A percentile compares a stretch with the other conserved stretches of the same genome.
Conservation (phyloP, 2,113 vertebrate species). For the Campylomormyrus numenius region DNA sequence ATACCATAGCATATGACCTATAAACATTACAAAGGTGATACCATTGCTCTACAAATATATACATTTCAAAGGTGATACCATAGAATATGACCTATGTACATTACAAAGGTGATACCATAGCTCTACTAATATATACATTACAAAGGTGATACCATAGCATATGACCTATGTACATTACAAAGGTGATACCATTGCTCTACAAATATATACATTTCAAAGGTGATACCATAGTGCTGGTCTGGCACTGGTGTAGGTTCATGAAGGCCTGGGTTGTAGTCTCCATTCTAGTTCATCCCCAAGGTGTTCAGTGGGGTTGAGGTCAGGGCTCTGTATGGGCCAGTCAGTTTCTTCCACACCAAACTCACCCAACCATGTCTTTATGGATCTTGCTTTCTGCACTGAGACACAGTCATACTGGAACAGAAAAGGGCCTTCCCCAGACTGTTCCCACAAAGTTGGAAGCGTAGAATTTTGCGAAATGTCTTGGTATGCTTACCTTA, state of each 20-base stretch:
- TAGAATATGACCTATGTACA: background rate
- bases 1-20: background rate
- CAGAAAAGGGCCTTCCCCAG: background rate
- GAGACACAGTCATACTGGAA: background rate
- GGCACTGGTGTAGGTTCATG: background rate
- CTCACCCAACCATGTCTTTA: background rate
- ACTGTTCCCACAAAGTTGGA: background rate
- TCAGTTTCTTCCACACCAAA: background rate
- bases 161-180: too few species aligned
- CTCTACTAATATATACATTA: background rate
- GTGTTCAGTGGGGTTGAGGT: background rate
- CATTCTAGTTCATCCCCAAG: too few species aligned
- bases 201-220: too few species aligned
- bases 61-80: background rate
- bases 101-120: background rate
- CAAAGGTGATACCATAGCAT: too few species aligned
- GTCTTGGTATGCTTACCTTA: too few species aligned
- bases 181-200: too few species aligned
- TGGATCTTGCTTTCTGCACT: background rate
- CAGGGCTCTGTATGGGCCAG: background rate
- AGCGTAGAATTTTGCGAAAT: too few species aligned
- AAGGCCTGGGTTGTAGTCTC: background rate
- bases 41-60: too few species aligned
- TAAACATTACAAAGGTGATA: too few species aligned
- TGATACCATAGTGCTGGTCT: background rate